Percentiles rank a stretch among this genome's conserved stretches.
Evolutionary conservation across 2,113 vertebrate species (phyloP).

Genomic region (Typhlomys cinereus): DNA sequence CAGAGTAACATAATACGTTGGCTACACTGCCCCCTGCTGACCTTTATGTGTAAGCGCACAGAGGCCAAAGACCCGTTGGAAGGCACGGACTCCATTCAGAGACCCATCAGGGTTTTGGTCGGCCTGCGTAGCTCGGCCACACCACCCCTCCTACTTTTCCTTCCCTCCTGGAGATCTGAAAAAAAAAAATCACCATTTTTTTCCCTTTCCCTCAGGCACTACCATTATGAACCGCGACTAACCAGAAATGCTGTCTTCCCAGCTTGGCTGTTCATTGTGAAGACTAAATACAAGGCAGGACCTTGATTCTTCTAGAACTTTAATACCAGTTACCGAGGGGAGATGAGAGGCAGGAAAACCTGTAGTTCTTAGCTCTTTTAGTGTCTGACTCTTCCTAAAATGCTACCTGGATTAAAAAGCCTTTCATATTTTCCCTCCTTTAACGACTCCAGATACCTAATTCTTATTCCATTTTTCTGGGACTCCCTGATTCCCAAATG

Average conservation of each 20-base stretch:
- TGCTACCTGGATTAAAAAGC: neutral
- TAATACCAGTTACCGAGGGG: neutral
- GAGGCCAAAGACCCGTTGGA: neutral
- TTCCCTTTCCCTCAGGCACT: neutral
- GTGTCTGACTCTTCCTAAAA: neutral
- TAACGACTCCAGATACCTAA: neutral
- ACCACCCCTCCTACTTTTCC: neutral
- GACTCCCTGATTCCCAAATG: neutral
- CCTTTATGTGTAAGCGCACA: neutral
- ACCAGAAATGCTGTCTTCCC: neutral
- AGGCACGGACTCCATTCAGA: neutral
- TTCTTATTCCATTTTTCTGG: neutral
- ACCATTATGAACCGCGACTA: neutral
- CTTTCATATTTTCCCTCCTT: neutral
- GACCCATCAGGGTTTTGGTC: neutral
- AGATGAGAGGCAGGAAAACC: neutral
- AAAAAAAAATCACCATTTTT: neutral
- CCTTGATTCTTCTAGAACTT: neutral
- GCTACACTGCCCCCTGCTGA: conserved; percentile 73
- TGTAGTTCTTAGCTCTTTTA: neutral
- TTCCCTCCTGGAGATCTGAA: neutral
- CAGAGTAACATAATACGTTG: conserved; percentile 54
- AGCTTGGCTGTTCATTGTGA: neutral
- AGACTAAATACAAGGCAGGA: neutral
- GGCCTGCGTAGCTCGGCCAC: neutral